Evolutionary conservation across 92 coral and sea anemone species (phyloP).

Genomic region (Bergia puertoricense): DNA sequence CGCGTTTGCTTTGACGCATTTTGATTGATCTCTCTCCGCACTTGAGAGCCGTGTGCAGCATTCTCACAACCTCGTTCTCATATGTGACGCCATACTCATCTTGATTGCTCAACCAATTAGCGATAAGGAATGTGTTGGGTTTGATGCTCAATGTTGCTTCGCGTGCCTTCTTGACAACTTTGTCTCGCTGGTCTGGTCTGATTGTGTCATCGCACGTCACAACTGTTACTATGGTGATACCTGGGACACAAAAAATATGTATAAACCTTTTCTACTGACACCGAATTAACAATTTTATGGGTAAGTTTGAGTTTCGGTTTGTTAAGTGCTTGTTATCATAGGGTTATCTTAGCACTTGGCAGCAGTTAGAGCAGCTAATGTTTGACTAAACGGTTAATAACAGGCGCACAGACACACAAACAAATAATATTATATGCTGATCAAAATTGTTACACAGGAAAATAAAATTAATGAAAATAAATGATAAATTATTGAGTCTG

Average conservation of each 20-base stretch:
- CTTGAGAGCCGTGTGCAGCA: constrained; percentile 66
- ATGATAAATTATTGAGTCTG: no score
- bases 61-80: constrained; percentile 48
- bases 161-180: constrained; percentile 53
- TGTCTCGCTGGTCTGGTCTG: constrained; percentile 8
- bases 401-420: no score
- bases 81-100: constrained; percentile 47
- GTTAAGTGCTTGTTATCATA: no score
- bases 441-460: no score
- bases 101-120: constrained; percentile 65
- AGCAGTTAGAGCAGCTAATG: no score
- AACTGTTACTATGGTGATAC: constrained; percentile 70
- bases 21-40: constrained; percentile 79
- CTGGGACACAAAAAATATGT: constrained; percentile 17
- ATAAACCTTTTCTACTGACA: background rate
- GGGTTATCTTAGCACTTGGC: no score
- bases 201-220: constrained; percentile 64
- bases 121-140: constrained; percentile 54
- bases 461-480: no score
- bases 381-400: no score
- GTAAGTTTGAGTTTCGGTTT: no score
- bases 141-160: constrained; percentile 67
- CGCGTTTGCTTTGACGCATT: constrained; percentile 61
- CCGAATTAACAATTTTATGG: no score
- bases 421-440: no score